A percentile compares a stretch with the other conserved stretches of the same genome.
Conservation (phyloP, 2,888 invertebrate genomes). For the Cistogaster globosa region DNA sequence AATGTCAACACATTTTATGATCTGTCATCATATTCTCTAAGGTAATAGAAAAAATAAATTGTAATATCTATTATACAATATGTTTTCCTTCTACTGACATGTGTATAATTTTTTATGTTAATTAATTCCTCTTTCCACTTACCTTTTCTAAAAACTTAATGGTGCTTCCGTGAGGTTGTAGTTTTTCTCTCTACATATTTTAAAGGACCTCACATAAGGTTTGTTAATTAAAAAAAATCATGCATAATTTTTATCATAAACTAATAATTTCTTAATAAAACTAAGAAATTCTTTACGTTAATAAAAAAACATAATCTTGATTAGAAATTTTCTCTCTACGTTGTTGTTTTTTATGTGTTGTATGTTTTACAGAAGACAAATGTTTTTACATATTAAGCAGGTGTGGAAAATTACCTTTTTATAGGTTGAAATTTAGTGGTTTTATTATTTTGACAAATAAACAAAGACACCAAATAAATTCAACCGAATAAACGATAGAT, state of each 20-base stretch:
- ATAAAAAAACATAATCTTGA: conserved; percentile 34
- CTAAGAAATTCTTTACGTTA: conserved; percentile 18
- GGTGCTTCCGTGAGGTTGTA: conserved; percentile 27
- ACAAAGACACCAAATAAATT: conserved; percentile 56
- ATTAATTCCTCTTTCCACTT: conserved; percentile 17
- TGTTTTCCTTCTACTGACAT: background rate
- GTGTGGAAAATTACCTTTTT: conserved; percentile 81
- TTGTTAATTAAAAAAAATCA: conserved; percentile 24
- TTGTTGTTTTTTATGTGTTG: background rate
- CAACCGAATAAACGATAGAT: conserved; percentile 25
- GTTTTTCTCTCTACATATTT: background rate
- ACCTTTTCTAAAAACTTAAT: conserved; percentile 15
- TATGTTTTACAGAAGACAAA: background rate
- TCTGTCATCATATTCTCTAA: background rate
- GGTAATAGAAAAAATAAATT: background rate
- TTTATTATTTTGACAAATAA: conserved; percentile 73
- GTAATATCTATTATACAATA: background rate
- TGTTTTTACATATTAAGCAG: conserved; percentile 75
- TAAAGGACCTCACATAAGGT: conserved; percentile 59
- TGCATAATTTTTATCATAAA: conserved; percentile 45
- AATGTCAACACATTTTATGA: conserved; percentile 31
- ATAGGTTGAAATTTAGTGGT: conserved; percentile 79
- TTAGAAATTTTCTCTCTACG: conserved; percentile 25
- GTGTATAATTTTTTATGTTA: background rate
- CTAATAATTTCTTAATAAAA: conserved; percentile 8